Conservation (phyloP, 2,888 invertebrate species). For the Poecilobothrus nobilitatus region DNA sequence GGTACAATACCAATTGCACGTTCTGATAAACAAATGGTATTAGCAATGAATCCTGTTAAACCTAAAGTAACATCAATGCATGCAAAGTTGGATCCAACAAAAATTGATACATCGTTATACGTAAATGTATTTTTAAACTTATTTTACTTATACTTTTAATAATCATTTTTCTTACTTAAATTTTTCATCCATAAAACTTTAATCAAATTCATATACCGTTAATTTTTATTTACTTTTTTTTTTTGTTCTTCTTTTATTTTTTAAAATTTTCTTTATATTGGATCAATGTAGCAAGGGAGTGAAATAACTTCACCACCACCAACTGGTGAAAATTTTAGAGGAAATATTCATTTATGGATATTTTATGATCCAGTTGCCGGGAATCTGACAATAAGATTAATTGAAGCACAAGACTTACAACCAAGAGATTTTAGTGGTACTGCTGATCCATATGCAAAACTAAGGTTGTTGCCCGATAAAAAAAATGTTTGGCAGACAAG, state of each 20-base stretch:
- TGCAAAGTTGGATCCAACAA: constrained; percentile 55
- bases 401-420: constrained; percentile 54
- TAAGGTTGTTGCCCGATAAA: constrained; percentile 53
- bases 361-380: constrained; percentile 55
- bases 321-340: constrained; percentile 47
- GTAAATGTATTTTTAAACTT: constrained; percentile 41
- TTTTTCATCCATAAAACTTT: too few relatives aligned
- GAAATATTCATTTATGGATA: constrained; percentile 54
- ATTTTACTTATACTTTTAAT: too few relatives aligned
- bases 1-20: constrained; percentile 43
- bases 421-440: constrained; percentile 53
- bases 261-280: too few relatives aligned
- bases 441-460: constrained; percentile 59
- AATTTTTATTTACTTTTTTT: neutral
- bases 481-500: constrained; percentile 55
- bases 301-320: constrained; percentile 24
- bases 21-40: constrained; percentile 50
- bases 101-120: constrained; percentile 53
- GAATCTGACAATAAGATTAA: constrained; percentile 53
- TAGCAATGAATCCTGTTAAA: constrained; percentile 45
- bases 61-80: constrained; percentile 53
- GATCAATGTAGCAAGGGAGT: neutral
- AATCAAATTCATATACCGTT: neutral
- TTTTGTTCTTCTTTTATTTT: constrained; percentile 28
- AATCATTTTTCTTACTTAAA: too few relatives aligned